Evolutionary conservation across 2,113 vertebrate genomes (phyloP), one percentile per base, ranked within the genome.

Genomic region (Motacilla tschutschensis): DNA sequence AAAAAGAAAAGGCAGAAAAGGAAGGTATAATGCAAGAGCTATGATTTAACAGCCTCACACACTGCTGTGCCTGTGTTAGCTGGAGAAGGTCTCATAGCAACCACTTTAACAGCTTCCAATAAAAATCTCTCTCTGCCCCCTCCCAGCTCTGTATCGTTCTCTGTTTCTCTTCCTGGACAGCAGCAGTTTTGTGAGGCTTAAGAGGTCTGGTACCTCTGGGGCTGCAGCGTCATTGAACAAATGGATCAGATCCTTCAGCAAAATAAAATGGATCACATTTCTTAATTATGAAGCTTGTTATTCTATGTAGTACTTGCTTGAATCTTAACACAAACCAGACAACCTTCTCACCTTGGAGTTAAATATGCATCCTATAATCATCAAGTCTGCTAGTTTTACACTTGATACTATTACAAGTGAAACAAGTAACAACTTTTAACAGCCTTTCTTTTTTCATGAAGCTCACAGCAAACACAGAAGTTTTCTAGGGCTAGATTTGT

Each of bases 81-180:
- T 94, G 75, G 53, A 93, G 91, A 93, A 88, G 92, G 96, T 97
- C 95, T 97, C 97, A 97, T 97, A 97, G 97, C 97, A 97, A 97
- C 97, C 96, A 95, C 88, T 95, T 95, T 91, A 96, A 95, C 80
- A 95, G 95, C 96, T 96, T 97, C 97, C 97, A 96, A 97, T 97
- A 96, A 97, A 97, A 97, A 95, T 91, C 94, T 94, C 84, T 75
- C 96, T 96, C 93, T 89, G 62, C 59, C 83, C 88, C 75, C 94
- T 93, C 95, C 93, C 91, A 94, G 92, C 86, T 91, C 92, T 54
- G 31, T 83, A 82, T 92, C 89, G 12, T 74, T 91, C 85, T 83
- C 77, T 46, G 54, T 72, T 72, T 87, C 88, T 85, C 29, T 77
- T 91, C 85, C 65, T 75, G 93, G 85, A 84, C 58, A 85, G 77